Percentiles rank a stretch among this genome's conserved stretches.
Conservation (phyloP, 1,140 invertebrate genomes). For the Hyphantria cunea region DNA sequence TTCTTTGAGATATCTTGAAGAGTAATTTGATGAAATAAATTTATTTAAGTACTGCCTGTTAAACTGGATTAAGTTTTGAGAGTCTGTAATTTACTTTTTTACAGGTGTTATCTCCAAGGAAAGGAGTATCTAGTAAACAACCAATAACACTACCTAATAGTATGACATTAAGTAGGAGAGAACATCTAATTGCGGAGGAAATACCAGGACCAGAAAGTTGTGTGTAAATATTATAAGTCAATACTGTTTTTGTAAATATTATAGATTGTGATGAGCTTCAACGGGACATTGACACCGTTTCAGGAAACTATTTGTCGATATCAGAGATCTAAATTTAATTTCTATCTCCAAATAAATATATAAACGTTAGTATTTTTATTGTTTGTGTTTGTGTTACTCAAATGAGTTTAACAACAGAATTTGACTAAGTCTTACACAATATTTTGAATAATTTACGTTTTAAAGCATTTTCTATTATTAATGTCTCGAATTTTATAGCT, state of each 20-base stretch:
- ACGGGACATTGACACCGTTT: too few species aligned
- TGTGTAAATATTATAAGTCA: slow-evolving; percentile 61
- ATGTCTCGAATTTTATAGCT: too few species aligned
- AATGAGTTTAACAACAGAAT: too few species aligned
- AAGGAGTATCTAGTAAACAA: slow-evolving; percentile 49
- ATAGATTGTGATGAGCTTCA: background rate
- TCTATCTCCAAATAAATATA: too few species aligned
- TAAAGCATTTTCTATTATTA: too few species aligned
- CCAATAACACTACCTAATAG: slow-evolving; percentile 47
- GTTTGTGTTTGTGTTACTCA: too few species aligned
- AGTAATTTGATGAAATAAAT: slow-evolving; percentile 1
- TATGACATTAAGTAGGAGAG: slow-evolving; percentile 67
- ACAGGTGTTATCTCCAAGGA: slow-evolving; percentile 58
- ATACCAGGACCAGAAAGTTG: slow-evolving; percentile 77
- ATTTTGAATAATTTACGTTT: too few species aligned
- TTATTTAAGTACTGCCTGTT: background rate
- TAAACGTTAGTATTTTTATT: too few species aligned
- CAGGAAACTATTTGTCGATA: too few species aligned
- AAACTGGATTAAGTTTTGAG: background rate
- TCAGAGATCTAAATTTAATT: too few species aligned
- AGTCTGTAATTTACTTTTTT: slow-evolving; percentile 30
- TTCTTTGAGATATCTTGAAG: slow-evolving; percentile 2
- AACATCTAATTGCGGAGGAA: slow-evolving; percentile 74
- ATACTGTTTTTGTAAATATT: slow-evolving; percentile 15
- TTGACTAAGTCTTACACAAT: too few species aligned